Conservation (phyloP, 2,113 vertebrate genomes). For the Gallinago media region DNA sequence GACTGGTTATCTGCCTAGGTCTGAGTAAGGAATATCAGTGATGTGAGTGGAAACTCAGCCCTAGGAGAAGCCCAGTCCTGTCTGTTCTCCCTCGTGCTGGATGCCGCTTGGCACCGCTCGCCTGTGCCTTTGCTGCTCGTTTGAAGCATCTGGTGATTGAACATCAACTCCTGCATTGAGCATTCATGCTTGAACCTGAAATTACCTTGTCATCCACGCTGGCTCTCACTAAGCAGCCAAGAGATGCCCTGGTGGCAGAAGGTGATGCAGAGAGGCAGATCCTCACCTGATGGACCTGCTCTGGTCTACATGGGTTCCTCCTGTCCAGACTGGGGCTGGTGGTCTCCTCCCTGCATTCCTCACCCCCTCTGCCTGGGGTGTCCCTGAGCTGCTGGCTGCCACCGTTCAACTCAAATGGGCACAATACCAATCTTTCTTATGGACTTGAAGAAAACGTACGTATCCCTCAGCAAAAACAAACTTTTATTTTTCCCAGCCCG, state of each 20-base stretch:
- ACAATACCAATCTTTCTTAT: neutral
- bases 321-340: neutral
- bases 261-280: neutral
- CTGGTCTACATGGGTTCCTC: neutral
- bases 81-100: neutral
- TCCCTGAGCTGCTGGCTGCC: neutral
- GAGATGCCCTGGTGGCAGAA: neutral
- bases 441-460: neutral
- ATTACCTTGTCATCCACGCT: slow-evolving; percentile 49
- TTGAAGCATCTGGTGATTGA: slow-evolving; percentile 57
- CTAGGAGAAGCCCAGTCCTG: neutral
- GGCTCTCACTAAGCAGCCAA: slow-evolving; percentile 20
- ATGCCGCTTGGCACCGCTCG: neutral
- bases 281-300: neutral
- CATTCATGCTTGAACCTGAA: slow-evolving; percentile 60
- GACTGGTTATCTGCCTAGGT: neutral
- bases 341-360: neutral
- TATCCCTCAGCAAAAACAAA: neutral
- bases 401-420: neutral
- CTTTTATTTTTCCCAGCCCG: neutral
- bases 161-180: slow-evolving; percentile 36
- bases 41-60: neutral
- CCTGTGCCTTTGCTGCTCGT: slow-evolving; percentile 26
- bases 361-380: neutral
- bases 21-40: neutral